Evolutionary conservation across 35 echinoderm and acorn worm species (phyloP).

Genomic region (Anneissia japonica): DNA sequence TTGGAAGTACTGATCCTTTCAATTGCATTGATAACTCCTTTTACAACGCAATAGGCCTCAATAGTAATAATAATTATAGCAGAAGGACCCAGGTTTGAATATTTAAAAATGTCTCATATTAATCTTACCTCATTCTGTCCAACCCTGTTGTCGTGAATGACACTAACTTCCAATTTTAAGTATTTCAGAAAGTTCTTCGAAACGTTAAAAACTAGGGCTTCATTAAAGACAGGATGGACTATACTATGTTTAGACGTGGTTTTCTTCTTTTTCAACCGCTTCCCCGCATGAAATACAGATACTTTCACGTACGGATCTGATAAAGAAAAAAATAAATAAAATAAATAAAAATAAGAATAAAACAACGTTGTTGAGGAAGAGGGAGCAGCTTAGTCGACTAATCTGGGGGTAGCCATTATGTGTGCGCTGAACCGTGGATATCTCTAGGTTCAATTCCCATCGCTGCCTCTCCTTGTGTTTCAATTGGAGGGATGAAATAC

Average conservation of each 20-base stretch:
- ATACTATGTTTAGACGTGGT: conserved; percentile 82
- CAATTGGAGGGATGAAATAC: too few relatives aligned
- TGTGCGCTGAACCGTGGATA: too few relatives aligned
- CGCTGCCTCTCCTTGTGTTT: too few relatives aligned
- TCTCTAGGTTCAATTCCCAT: too few relatives aligned
- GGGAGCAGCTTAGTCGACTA: neutral
- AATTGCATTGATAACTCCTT: too few relatives aligned
- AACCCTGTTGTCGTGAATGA: conserved; percentile 87
- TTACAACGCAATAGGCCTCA: too few relatives aligned
- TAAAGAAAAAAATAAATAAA: conserved; percentile 1
- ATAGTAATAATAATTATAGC: too few relatives aligned
- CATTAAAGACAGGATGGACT: conserved; percentile 84
- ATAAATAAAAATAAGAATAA: too few relatives aligned
- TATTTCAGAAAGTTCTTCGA: conserved; percentile 67
- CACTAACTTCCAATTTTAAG: conserved; percentile 70
- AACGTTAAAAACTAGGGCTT: conserved; percentile 85
- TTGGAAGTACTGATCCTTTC: too few relatives aligned
- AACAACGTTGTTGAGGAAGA: too few relatives aligned
- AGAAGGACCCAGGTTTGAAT: too few relatives aligned
- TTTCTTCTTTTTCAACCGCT: conserved; percentile 94
- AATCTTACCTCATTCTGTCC: conserved; percentile 95
- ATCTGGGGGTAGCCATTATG: neutral
- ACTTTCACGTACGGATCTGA: conserved; percentile 95
- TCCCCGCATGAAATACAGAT: conserved; percentile 72
- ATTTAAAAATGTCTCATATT: too few relatives aligned